Evolutionary conservation across 2,888 invertebrate genomes (phyloP).

Genomic region (Ischnus inquisitorius): DNA sequence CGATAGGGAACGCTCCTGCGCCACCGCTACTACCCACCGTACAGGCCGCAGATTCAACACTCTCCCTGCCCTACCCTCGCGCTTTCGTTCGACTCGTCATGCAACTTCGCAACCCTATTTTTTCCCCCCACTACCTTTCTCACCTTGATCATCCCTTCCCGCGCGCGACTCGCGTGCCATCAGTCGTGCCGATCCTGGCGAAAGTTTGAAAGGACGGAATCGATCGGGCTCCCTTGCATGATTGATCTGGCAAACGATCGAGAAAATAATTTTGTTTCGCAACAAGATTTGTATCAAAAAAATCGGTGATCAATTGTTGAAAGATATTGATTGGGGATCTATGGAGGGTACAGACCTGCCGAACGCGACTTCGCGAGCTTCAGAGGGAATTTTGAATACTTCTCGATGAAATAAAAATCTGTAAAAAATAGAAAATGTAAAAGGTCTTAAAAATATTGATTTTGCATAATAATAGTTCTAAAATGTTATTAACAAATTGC

Average conservation of each 20-base stretch:
- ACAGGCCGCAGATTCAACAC: constrained; percentile 28
- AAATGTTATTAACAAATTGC: too few relatives aligned
- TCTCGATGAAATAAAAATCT: too few relatives aligned
- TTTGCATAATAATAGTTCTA: too few relatives aligned
- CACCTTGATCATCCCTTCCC: not conserved
- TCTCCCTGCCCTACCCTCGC: not conserved
- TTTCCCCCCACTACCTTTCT: constrained; percentile 10
- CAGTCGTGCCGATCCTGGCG: not conserved
- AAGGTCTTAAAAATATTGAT: too few relatives aligned
- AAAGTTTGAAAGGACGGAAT: not conserved
- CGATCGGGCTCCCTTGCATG: not conserved
- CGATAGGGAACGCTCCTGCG: not conserved
- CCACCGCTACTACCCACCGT: constrained; percentile 1
- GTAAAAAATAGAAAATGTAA: too few relatives aligned
- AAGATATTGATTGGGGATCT: too few relatives aligned
- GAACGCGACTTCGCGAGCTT: too few relatives aligned
- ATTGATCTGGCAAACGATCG: not conserved
- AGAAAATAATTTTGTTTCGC: not conserved
- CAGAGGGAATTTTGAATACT: too few relatives aligned
- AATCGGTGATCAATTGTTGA: not conserved
- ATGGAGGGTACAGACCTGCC: too few relatives aligned
- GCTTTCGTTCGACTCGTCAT: not conserved
- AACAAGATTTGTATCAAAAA: too few relatives aligned
- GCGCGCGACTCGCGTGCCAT: not conserved
- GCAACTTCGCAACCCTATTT: not conserved